Base-by-base conservation (phyloP, 30 jellyfish, hydroid and myxozoan species). In the Sanderia malayensis region DNA sequence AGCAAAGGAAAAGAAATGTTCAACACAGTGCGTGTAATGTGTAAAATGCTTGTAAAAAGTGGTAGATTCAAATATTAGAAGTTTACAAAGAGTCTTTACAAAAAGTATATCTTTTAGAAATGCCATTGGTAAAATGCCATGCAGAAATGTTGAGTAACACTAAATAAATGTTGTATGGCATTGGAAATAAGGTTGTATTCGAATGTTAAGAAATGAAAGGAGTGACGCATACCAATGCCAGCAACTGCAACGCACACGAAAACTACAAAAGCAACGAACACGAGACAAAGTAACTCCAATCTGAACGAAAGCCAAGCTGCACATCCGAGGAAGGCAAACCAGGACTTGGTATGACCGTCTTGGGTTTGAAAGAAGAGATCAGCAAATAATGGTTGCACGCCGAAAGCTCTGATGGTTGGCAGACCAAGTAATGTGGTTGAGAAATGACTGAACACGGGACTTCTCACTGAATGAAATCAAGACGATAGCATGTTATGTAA, bases 361-460 rank as follows among this genome's bases (percentile, higher is more conserved):
- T 89, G 97, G 1, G 85, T 71, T 63, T 82, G 44, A 61, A 44
- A 87, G 69, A 81, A 76, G 64, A 89, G 23, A 70, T 89, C 95
- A 44, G 84, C 45, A 34, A 89, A 89, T 24, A 80, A 4, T 7
- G 81, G 72, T 66, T 89, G 97, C 26, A 61, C 93, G 4, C 89
- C 81, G 44, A 89, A 89, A n/a, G 97, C 97, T 32, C 97, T 88
- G 31, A 89, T 89, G 37, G 97, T 89, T 68, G 97, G 95, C 1
- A 89, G 81, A 29, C 97, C 97, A 53, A 89, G 93, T 27, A 89
- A 65, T 1, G 97, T 89, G 18, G 97, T 89, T 4, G 97, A 89
- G 57, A 89, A 75, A 69, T 89, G 97, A 9, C 97, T 95, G 31
- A 73, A 89, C 0, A 89, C 64, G n/a, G 97, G 97, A 55, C 95